Evolutionary conservation across 1,140 invertebrate species (phyloP).

Genomic region (Coenobita brevimanus): DNA sequence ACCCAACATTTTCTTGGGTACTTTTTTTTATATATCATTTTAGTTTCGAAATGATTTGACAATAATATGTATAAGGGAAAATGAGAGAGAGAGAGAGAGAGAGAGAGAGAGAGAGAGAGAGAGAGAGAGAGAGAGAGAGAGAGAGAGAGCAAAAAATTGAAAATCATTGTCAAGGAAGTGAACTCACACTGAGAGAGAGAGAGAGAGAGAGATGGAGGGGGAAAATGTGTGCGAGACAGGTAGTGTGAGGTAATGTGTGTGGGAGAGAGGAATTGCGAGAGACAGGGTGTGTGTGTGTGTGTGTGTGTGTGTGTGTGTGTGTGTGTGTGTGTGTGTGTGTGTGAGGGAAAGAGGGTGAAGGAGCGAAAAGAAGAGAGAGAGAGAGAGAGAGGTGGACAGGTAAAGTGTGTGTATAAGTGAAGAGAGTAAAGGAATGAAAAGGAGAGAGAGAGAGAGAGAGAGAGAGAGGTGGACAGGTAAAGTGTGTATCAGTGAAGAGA

Average conservation of each 20-base stretch:
- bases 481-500: neutral
- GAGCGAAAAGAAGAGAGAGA: neutral
- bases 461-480: neutral
- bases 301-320: neutral
- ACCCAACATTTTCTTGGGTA: no score
- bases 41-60: no score
- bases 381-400: neutral
- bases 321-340: neutral
- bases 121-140: conserved; percentile 35
- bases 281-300: no score
- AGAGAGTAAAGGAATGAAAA: neutral
- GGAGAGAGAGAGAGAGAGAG: neutral
- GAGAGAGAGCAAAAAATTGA: conserved; percentile 13
- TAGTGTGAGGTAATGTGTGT: neutral
- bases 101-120: neutral
- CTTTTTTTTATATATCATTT: no score
- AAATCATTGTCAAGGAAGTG: neutral
- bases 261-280: neutral
- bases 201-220: neutral
- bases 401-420: neutral
- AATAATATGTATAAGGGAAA: neutral
- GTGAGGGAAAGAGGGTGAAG: no score
- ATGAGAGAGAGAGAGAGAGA: neutral
- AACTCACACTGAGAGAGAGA: neutral
- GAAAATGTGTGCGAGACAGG: neutral